phyloP scores from a whole-genome alignment of 92 coral and sea anemone genomes.

The Palythoa heliodiscus region DNA sequence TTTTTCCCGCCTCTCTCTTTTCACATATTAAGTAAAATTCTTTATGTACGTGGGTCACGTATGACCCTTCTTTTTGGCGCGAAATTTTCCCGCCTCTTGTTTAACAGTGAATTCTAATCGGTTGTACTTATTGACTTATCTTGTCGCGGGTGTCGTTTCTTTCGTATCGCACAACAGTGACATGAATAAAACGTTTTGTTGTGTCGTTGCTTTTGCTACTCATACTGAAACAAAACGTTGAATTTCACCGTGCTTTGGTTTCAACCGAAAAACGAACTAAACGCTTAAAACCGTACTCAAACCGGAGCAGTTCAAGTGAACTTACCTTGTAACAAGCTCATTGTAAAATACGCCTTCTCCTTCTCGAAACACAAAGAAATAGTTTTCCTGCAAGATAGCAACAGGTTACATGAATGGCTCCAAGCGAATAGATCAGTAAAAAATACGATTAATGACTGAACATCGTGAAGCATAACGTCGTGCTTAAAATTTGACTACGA shows the following conservation, averaged over 20 bases:
- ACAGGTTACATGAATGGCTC: not conserved
- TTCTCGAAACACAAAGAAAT: constrained; percentile 96
- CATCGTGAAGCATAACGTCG: not conserved
- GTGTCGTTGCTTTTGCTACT: not conserved
- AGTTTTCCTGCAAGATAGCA: constrained; percentile 77
- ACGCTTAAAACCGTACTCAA: too few relatives aligned
- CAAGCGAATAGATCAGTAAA: not conserved
- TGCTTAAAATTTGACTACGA: too few relatives aligned
- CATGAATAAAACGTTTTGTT: not conserved
- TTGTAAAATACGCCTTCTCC: constrained; percentile 97
- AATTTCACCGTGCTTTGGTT: too few relatives aligned
- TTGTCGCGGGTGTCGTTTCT: not conserved
- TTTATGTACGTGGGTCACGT: not conserved
- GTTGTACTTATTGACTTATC: not conserved
- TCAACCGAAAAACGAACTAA: too few relatives aligned
- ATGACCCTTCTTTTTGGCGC: not conserved
- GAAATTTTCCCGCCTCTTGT: not conserved
- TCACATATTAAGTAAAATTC: not conserved
- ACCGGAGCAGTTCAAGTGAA: too few relatives aligned
- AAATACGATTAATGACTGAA: not conserved
- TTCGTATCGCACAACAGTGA: not conserved
- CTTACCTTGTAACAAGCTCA: constrained; percentile 95
- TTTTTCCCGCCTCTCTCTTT: too few relatives aligned
- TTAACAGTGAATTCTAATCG: not conserved
- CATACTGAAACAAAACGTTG: too few relatives aligned